phyloP scores from a whole-genome alignment of 2,797 vertebrate genomes.

The Petrocephalus sullivani region DNA sequence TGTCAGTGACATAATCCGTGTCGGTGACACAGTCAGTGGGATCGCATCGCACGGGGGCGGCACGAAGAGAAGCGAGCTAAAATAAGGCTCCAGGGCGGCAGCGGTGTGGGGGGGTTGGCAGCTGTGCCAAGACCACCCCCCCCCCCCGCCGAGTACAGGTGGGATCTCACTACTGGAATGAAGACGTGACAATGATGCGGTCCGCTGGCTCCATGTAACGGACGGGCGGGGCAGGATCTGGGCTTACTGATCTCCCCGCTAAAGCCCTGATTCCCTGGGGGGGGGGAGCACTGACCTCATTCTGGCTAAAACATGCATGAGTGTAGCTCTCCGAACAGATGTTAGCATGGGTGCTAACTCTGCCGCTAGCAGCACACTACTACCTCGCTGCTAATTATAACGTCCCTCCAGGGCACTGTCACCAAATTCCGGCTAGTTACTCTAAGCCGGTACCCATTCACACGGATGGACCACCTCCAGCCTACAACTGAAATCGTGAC shows the following conservation, averaged over 20 bases:
- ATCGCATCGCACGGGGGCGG: constrained; percentile 23
- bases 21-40: constrained; percentile 26
- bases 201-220: background rate
- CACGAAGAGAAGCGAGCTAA: constrained; percentile 30
- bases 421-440: background rate
- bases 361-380: background rate
- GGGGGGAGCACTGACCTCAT: background rate
- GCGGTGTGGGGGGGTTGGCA: constrained; percentile 2
- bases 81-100: constrained; percentile 26
- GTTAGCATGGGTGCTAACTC: background rate
- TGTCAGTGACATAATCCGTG: constrained; percentile 13
- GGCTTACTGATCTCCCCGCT: background rate
- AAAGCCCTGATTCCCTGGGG: background rate
- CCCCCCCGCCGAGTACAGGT: constrained; percentile 16
- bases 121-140: constrained; percentile 26
- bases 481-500: background rate
- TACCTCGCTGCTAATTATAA: background rate
- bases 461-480: no score
- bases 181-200: background rate
- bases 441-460: background rate
- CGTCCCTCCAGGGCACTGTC: background rate
- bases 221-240: background rate
- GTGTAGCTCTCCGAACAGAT: constrained; percentile 5
- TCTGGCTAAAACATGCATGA: constrained; percentile 3
- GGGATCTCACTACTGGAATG: constrained; percentile 12